Evolutionary conservation across 2,888 invertebrate species (phyloP).

Genomic region (Trichopria drosophilae): DNA sequence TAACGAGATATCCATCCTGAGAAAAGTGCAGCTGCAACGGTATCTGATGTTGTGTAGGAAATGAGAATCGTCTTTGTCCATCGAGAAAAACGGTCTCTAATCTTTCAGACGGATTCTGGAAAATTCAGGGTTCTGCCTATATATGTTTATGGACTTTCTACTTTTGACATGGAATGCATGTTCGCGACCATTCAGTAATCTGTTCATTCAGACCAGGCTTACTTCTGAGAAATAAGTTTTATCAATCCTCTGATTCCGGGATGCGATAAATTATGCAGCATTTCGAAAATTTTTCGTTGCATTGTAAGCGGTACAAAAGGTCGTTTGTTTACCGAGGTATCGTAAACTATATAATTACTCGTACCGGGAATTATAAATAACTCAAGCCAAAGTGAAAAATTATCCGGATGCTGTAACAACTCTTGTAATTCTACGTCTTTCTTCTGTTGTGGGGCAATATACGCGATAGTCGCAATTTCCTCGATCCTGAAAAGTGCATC

Average conservation of each 20-base stretch:
- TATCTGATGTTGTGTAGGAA: too few species aligned
- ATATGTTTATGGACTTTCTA: constrained; percentile 48
- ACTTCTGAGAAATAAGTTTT: constrained; percentile 45
- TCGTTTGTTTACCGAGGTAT: too few species aligned
- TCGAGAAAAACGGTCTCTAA: too few species aligned
- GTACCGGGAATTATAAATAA: background rate
- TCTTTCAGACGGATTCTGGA: constrained; percentile 37
- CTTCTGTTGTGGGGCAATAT: constrained; percentile 2
- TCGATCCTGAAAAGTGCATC: too few species aligned
- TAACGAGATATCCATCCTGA: too few species aligned
- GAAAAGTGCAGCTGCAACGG: too few species aligned
- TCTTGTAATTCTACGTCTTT: constrained; percentile 10
- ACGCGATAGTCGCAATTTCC: constrained; percentile 8
- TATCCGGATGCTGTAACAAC: too few species aligned
- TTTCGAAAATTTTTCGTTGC: constrained; percentile 27
- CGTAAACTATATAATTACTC: background rate
- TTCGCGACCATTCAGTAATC: constrained; percentile 43
- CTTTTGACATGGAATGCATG: constrained; percentile 48
- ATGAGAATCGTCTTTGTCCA: too few species aligned
- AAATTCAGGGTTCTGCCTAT: constrained; percentile 36
- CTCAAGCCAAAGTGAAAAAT: constrained; percentile 1
- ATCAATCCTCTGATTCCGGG: constrained; percentile 37
- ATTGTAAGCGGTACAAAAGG: constrained; percentile 31
- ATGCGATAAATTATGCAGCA: constrained; percentile 40
- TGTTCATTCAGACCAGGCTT: constrained; percentile 53